Evolutionary conservation across 2,113 vertebrate genomes (phyloP).

Genomic region (Oncorhynchus clarkii): DNA sequence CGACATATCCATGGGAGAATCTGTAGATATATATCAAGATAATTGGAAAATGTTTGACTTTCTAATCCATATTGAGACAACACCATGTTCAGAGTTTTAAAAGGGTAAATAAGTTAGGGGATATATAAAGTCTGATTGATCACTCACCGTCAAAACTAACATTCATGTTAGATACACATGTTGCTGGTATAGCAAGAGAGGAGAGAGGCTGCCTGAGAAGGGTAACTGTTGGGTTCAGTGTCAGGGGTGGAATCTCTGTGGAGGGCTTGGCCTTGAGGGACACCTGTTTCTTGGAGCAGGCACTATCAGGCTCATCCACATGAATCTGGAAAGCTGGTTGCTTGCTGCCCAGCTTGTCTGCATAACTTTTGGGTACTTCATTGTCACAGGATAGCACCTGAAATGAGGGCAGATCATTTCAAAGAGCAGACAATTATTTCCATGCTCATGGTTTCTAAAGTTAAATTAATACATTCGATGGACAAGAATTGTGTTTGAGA

Average conservation of each 20-base stretch:
- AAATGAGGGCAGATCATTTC: slow-evolving; percentile 56
- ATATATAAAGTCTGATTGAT: no score
- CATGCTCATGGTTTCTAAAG: background rate
- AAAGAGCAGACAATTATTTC: background rate
- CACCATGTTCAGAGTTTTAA: background rate
- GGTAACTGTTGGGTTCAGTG: slow-evolving; percentile 68
- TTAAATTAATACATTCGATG: background rate
- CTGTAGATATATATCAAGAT: slow-evolving; percentile 53
- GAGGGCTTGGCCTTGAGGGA: slow-evolving; percentile 39
- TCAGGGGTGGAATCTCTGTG: slow-evolving; percentile 54
- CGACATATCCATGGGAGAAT: slow-evolving; percentile 95
- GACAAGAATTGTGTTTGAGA: background rate
- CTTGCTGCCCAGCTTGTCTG: slow-evolving; percentile 67
- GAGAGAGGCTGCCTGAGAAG: slow-evolving; percentile 81
- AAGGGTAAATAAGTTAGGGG: background rate
- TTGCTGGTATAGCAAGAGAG: slow-evolving; percentile 70
- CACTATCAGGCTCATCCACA: slow-evolving; percentile 78
- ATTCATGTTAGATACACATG: slow-evolving; percentile 65
- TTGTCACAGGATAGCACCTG: slow-evolving; percentile 66
- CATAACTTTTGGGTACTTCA: slow-evolving; percentile 41
- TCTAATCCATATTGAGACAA: no score
- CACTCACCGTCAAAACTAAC: slow-evolving; percentile 78
- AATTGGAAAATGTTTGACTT: background rate
- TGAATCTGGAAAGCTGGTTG: slow-evolving; percentile 78
- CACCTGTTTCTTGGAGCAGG: slow-evolving; percentile 55